Evolutionary conservation across 1,140 invertebrate species (phyloP), one percentile per base, ranked within the genome.

Genomic region (Calliphora vicina): DNA sequence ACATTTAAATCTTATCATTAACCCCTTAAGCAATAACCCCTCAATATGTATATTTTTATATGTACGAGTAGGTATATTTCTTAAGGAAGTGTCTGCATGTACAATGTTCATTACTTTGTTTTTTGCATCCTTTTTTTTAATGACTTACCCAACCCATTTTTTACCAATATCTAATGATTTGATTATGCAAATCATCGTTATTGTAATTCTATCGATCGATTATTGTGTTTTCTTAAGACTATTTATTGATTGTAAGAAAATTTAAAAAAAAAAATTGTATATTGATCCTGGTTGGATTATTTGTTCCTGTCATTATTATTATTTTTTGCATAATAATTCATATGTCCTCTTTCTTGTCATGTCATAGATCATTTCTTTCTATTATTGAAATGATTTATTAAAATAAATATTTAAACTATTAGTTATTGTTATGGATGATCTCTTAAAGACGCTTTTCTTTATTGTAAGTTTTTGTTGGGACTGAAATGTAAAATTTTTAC

Each of bases 381-480:
- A 50, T 74, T 74, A 74, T 74, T 17, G 6, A 26, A 29, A 35
- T 74, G 72, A 74, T 74, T 74, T 74, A 74, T 74, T 74, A 35
- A 74, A 74, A 74, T 74, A 74, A 74, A 74, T 74, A 74, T 74
- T 74, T 42, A 35, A 74, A 23, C 72, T 35, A 74, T 74, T 74
- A 74, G 27, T 17, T 50, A 17, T 50, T 50, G 45, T 50, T 50
- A 50, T 17, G 17, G 45, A 35, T 10, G 35, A 35, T 35, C 35
- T 35, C 35, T 35, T 35, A 35, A 35, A 35, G 35, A 35, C 35
- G 35, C 6, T 35, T 35, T 35, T 6, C 35, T 35, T 35, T 35
- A 35, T 35, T 35, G 35, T 35, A 35, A 0, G 35, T 35, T 35
- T 35, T 1, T 5, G 1, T 35, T 1, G 35, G 35, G 1, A 8